Percentiles rank a stretch among this genome's conserved stretches.
Conservation (phyloP, 2,113 vertebrate genomes). For the Salminus brasiliensis region DNA sequence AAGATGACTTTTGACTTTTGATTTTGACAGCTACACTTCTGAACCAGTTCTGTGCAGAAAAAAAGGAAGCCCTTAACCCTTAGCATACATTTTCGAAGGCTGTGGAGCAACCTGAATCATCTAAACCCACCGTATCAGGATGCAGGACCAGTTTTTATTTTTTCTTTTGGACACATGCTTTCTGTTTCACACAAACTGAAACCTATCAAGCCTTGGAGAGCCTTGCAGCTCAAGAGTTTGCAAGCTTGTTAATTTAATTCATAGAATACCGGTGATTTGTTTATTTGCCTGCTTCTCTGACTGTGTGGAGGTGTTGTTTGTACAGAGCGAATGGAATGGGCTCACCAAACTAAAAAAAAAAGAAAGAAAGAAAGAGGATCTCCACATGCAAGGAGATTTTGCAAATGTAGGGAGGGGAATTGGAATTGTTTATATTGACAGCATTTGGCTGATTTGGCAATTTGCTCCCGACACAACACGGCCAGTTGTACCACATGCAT, state of each 20-base stretch:
- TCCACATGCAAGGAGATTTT: constrained; percentile 6
- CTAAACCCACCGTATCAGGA: constrained; percentile 63
- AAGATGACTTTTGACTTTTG: constrained; percentile 37
- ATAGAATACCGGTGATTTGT: constrained; percentile 57
- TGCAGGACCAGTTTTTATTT: constrained; percentile 60
- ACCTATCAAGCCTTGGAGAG: constrained; percentile 64
- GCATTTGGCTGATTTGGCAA: too few species aligned
- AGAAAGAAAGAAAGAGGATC: constrained; percentile 31
- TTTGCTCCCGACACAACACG: too few species aligned
- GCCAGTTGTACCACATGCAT: too few species aligned
- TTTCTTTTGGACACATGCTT: constrained; percentile 70
- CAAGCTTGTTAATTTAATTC: constrained; percentile 66
- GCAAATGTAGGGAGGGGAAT: background rate
- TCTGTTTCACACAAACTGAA: constrained; percentile 63
- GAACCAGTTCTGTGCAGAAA: constrained; percentile 45
- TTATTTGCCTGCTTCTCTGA: constrained; percentile 59
- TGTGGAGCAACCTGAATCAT: constrained; percentile 63
- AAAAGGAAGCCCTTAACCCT: constrained; percentile 35
- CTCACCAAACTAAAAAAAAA: constrained; percentile 13
- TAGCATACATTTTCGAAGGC: constrained; percentile 57
- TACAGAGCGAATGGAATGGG: constrained; percentile 43
- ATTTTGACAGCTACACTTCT: constrained; percentile 38
- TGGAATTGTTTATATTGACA: too few species aligned
- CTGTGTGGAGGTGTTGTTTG: constrained; percentile 31
- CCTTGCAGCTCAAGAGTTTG: constrained; percentile 68